Percentiles rank a stretch among this genome's conserved stretches.
These are phyloP conservation scores for Ascaphus truei DNA, from an alignment of 2,113 vertebrate genomes.

Conservation along the genomic window DNA sequence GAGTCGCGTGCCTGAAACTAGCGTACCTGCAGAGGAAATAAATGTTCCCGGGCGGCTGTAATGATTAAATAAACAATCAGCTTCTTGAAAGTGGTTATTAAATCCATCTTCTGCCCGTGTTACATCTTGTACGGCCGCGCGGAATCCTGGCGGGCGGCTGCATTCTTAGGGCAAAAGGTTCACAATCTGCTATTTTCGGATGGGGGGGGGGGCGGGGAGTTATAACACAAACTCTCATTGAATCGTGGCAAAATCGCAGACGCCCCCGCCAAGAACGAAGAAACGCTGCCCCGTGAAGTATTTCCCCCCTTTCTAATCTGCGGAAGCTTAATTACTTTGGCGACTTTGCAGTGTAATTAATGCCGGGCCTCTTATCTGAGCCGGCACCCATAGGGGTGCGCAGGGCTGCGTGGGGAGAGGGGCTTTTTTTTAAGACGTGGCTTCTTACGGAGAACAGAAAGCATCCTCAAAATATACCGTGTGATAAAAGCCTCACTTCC, in stretches of 20 bases:
- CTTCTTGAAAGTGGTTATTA: slow-evolving; percentile 15
- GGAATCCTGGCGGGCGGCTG: background rate
- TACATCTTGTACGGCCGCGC: background rate
- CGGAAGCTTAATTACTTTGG: slow-evolving; percentile 30
- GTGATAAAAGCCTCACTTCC: background rate
- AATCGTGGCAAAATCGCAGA: no score
- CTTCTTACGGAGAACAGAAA: rapidly evolving
- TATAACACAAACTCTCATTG: no score
- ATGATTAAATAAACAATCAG: slow-evolving; percentile 34
- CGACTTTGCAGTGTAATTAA: background rate
- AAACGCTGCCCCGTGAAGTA: background rate
- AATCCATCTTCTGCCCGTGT: background rate
- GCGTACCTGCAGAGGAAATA: slow-evolving; percentile 23
- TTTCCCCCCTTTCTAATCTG: background rate
- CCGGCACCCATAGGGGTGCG: background rate
- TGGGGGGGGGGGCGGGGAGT: no score
- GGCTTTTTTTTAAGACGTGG: no score
- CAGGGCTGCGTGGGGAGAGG: background rate
- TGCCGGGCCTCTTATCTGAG: slow-evolving; percentile 31
- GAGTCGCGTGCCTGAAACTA: slow-evolving; percentile 6
- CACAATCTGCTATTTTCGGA: background rate
- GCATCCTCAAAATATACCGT: background rate
- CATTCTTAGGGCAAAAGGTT: background rate
- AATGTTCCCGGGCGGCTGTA: slow-evolving; percentile 21
- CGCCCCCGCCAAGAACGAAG: no score